Conservation (phyloP, 2,888 invertebrate genomes). For the Heliconius erato region DNA sequence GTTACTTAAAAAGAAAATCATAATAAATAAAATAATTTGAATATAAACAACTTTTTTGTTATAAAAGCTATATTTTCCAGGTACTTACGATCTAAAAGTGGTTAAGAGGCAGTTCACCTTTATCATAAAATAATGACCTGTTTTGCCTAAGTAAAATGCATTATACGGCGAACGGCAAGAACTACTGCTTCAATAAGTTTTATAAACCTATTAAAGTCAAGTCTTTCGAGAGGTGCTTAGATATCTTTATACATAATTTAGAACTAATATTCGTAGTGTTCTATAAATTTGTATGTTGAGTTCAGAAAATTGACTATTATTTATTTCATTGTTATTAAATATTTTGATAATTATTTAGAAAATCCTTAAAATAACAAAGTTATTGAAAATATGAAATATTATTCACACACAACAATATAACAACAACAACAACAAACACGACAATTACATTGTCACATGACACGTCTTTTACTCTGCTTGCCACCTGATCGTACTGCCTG, state of each 20-base stretch:
- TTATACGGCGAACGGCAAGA: slow-evolving; percentile 15
- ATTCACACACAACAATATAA: no score
- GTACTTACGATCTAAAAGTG: background rate
- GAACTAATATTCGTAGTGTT: background rate
- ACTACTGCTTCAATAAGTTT: slow-evolving; percentile 9
- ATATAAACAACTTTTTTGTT: background rate
- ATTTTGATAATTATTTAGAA: no score
- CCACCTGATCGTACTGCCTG: no score
- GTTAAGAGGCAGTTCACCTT: background rate
- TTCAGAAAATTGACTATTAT: background rate
- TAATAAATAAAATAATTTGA: background rate
- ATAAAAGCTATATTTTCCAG: background rate
- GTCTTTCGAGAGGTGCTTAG: slow-evolving; percentile 18
- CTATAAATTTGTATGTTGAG: background rate
- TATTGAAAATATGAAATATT: no score
- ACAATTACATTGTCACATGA: no score
- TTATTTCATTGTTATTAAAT: background rate
- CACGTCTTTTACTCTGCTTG: no score
- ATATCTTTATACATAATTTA: slow-evolving; percentile 5
- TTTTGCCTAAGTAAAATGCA: slow-evolving; percentile 9
- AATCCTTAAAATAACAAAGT: no score
- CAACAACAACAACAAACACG: no score
- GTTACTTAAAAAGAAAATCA: background rate
- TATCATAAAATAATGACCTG: slow-evolving; percentile 19
- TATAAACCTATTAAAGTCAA: slow-evolving; percentile 17